These are phyloP conservation scores for Cyphomyrus plagiostoma DNA, from an alignment of 2,113 vertebrate genomes.

Conservation along the genomic window DNA sequence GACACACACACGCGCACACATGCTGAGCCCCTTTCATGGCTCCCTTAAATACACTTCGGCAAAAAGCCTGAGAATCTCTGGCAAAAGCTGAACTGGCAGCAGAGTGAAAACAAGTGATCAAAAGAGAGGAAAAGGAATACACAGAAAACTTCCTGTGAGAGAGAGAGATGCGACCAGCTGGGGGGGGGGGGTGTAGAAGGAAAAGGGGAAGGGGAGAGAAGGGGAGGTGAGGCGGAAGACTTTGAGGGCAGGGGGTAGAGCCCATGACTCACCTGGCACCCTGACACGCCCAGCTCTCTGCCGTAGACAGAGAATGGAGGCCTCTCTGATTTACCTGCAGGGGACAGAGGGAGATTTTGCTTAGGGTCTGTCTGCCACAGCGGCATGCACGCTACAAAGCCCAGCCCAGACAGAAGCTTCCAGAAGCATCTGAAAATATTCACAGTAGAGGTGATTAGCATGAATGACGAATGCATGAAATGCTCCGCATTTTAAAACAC, in stretches of 20 bases:
- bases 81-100: neutral
- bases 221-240: neutral
- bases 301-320: conserved; percentile 76
- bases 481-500: neutral
- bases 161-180: neutral
- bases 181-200: neutral
- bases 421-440: neutral
- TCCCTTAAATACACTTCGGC: neutral
- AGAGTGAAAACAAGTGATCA: neutral
- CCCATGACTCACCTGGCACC: conserved; percentile 77
- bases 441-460: neutral
- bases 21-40: neutral
- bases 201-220: neutral
- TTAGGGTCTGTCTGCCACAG: neutral
- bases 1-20: neutral
- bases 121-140: neutral
- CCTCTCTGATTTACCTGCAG: conserved; percentile 83
- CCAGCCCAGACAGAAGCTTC: neutral
- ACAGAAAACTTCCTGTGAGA: neutral
- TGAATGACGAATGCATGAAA: neutral
- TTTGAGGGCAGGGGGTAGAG: neutral
- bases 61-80: neutral
- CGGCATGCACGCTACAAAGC: neutral
- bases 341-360: conserved; percentile 20
- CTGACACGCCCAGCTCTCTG: conserved; percentile 76